phyloP scores from a whole-genome alignment of 2,113 vertebrate genomes.

The Campylomormyrus tamandua region DNA sequence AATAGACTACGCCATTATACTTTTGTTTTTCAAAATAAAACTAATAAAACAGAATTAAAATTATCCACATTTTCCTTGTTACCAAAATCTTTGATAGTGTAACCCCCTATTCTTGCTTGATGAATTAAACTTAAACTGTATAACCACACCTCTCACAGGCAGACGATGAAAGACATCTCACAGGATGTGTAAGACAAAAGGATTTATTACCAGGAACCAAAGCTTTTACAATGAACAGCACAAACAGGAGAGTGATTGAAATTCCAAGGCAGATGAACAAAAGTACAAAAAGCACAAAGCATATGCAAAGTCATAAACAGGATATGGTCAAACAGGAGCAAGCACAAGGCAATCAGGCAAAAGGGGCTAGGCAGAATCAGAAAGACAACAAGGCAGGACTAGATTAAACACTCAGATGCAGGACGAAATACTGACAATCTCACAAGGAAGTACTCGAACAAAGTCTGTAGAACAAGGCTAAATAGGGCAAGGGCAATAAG shows the following conservation, averaged over 20 bases:
- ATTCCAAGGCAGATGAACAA: not conserved
- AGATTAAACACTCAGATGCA: not conserved
- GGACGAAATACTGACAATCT: not conserved
- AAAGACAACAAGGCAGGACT: not conserved
- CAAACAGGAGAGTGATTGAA: not conserved
- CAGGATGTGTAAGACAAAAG: not conserved
- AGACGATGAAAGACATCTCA: not conserved
- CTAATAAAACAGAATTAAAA: not conserved
- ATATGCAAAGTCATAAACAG: not conserved
- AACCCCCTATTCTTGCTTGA: not conserved
- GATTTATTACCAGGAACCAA: not conserved
- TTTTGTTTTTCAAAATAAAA: not conserved
- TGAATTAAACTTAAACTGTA: not conserved
- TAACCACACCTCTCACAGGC: not conserved
- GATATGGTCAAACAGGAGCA: not conserved
- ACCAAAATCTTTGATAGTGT: not conserved
- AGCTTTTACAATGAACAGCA: not conserved
- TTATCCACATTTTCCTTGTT: not conserved
- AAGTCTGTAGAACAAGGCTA: not conserved
- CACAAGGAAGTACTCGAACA: not conserved
- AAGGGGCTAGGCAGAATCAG: not conserved
- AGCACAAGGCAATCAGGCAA: not conserved
- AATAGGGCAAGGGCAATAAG: not conserved
- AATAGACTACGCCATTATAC: not conserved
- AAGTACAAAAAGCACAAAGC: not conserved